Conservation (phyloP, 2,113 vertebrate species). For the Thamnophis sirtalis region DNA sequence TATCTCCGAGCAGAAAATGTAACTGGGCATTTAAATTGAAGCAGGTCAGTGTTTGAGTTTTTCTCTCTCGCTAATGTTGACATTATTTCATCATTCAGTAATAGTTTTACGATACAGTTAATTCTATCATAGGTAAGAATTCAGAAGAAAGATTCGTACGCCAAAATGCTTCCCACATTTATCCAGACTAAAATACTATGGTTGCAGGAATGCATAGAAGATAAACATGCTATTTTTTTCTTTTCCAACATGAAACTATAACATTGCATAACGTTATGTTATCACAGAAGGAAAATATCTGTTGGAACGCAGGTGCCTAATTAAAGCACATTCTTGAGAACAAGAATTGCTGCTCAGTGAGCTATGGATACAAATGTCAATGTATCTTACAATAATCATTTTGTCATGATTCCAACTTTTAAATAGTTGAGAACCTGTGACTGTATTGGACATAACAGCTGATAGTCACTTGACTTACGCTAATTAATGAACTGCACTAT, state of each 20-base stretch:
- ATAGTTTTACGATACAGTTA: not conserved
- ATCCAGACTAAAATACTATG: conserved; percentile 1
- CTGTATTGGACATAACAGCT: conserved; percentile 82
- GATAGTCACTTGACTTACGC: conserved; percentile 88
- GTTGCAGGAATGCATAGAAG: conserved; percentile 6
- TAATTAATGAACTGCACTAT: conserved; percentile 76
- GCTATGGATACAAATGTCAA: conserved; percentile 37
- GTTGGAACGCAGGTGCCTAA: conserved; percentile 63
- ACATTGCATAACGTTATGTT: conserved; percentile 2
- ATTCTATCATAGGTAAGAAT: conserved; percentile 45
- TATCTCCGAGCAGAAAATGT: not conserved
- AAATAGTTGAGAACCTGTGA: conserved; percentile 87
- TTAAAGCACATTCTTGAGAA: conserved; percentile 61
- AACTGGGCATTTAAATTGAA: not conserved
- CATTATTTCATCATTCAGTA: not conserved
- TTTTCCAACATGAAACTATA: not conserved
- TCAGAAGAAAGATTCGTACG: conserved; percentile 40
- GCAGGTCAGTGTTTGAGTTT: not conserved
- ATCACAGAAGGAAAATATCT: conserved; percentile 48
- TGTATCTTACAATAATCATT: conserved; percentile 46
- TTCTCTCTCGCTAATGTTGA: not conserved
- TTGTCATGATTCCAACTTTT: conserved; percentile 60
- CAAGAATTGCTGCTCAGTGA: conserved; percentile 60
- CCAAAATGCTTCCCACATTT: conserved; percentile 10
- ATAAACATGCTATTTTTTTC: not conserved